Base-by-base conservation (phyloP, 2,113 vertebrate species). In the Desmodus rotundus region DNA sequence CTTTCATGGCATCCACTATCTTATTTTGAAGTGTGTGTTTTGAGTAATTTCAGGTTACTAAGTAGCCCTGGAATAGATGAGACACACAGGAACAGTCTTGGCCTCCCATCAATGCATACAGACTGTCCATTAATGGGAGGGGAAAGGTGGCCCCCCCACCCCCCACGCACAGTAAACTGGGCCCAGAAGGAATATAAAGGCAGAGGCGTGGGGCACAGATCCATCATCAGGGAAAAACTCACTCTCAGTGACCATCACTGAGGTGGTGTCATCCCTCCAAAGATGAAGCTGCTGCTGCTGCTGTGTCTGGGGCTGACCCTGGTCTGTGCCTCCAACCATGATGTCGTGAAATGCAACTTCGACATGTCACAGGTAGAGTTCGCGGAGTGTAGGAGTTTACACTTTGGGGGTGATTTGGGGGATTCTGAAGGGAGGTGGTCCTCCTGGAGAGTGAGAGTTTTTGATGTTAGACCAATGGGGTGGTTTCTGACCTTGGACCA, bases 281-380 rank as follows among this genome's bases (percentile, higher is more conserved):
- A 67, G 10, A 97, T 96, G 97, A 96, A 61, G 45, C 36, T 97
- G 85, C n/a, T 81, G 31, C n/a, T 81, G 31, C 50, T 91, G 20
- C 47, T 97, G 47, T 86, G 78, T 80, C n/a, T 95, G 89, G 93
- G 63, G 1, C 63, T 97, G 68, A 83, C 8, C 1, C 77, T 96
- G 0, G 24, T 85, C 73, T 82, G 41, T 52, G 78, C 83, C 28
- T 22, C 50, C 0, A 6, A 2, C 5, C 4, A 15, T 0, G 10
- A 3, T 4, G 20, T 12, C 4, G 41, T 17, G 31, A 26, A 0
- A 58, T 50, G 41, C 1, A 85, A 91, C n/a, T 73, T 94, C 0
- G 5, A 93, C 45, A 0, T 47, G 1, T 1, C 24, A 17, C 52
- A 94, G 96, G 96, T 97, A 94, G 17, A 38, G 14, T 67, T 0